Evolutionary conservation across 2,888 invertebrate species (phyloP), one percentile per base, ranked within the genome.

Genomic region (Dynastes grantii): DNA sequence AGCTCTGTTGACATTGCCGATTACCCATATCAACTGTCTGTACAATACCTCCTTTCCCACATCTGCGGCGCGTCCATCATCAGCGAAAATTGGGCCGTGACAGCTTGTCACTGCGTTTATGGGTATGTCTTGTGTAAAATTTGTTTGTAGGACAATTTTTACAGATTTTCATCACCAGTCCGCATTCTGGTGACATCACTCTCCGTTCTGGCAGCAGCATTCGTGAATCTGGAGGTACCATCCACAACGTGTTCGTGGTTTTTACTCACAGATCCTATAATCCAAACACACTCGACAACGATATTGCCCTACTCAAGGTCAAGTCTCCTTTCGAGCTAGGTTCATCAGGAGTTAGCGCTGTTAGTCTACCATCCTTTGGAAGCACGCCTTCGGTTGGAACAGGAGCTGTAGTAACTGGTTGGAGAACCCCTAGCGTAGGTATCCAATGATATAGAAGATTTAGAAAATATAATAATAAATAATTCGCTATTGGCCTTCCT

Each of bases 221-320:
- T 22, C 77, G 78, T 22, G 78, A 73, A n/a, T 67, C 76, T 3
- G 81, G 83, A 1, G 86, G 81, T 29, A 78, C 81, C 13, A 79
- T 84, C n/a, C 70, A 78, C 27, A 61, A 76, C 1, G 79, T 84
- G 6, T 58, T 71, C n/a, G 63, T 53, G 4, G 76, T 84, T 3
- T 77, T 86, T 32, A 65, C 76, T 37, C 87, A 86, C 65, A 80
- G 84, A 1, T n/a, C 78, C 0, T 88, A 84, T 82, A 78, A 85
- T 73, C n/a, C 32, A 1, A 22, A 53, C 2, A 82, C 82, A 5
- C 79, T 83, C 13, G 85, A 87, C 79, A 87, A 85, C 65, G 88
- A 88, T 64, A 83, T 86, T n/a, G 87, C 86, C 27, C 78, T 88
- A n/a, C 76, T 88, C 27, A 79, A 85, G 84, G 88, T 88, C 75